Evolutionary conservation across 2,888 invertebrate species (phyloP).

Genomic region (Auanema sp.): DNA sequence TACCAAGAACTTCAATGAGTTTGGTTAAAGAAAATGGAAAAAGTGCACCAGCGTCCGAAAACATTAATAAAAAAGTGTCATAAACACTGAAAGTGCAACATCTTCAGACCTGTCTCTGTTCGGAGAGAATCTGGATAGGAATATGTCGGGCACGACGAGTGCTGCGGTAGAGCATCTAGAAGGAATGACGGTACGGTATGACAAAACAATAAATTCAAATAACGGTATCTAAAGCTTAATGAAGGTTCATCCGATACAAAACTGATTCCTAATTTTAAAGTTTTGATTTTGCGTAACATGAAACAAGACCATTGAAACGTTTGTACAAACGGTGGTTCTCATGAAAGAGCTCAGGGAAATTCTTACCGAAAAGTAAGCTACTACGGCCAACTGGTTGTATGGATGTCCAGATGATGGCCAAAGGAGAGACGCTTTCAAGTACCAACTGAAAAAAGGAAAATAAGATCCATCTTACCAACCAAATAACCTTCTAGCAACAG

Average conservation of each 20-base stretch:
- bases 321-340: neutral
- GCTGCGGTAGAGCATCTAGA: conserved; percentile 53
- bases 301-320: neutral
- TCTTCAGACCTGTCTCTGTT: conserved; percentile 42
- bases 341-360: neutral
- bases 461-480: neutral
- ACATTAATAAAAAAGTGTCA: no score
- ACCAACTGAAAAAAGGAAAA: conserved; percentile 71
- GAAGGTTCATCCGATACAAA: neutral
- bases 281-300: neutral
- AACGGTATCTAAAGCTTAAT: neutral
- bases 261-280: neutral
- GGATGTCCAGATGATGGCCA: conserved; percentile 92
- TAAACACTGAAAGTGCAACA: no score
- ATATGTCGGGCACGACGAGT: conserved; percentile 40
- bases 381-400: conserved; percentile 88
- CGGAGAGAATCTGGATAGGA: conserved; percentile 45
- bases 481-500: conserved; percentile 30
- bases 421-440: conserved; percentile 87
- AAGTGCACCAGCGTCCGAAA: no score
- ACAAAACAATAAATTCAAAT: conserved; percentile 1
- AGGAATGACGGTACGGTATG: conserved; percentile 22
- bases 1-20: no score
- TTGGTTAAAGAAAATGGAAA: no score
- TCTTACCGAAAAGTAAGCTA: conserved; percentile 72